A percentile compares a stretch with the other conserved stretches of the same genome.
These are phyloP conservation scores for Epizoanthus rinbou DNA, from an alignment of 92 coral and sea anemone species.

Conservation along the genomic window DNA sequence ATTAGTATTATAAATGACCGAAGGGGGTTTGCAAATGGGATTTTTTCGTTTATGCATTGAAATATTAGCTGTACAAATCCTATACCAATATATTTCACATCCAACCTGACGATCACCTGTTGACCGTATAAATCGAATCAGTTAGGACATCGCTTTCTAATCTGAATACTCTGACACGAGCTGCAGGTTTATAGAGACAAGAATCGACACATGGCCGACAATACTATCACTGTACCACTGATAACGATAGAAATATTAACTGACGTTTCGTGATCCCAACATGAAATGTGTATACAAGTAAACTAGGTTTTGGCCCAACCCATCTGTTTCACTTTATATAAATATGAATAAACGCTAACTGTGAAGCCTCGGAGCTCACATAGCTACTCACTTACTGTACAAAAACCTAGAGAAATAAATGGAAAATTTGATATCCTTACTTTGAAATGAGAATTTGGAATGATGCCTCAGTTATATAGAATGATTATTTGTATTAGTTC, in stretches of 20 bases:
- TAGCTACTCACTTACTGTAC: no score
- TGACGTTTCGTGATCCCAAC: neutral
- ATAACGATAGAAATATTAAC: neutral
- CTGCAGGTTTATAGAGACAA: neutral
- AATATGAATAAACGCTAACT: no score
- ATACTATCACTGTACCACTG: neutral
- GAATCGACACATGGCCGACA: no score
- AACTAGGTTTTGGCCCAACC: neutral
- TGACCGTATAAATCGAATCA: slow-evolving; percentile 21
- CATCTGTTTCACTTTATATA: no score
- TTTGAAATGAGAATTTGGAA: slow-evolving; percentile 33
- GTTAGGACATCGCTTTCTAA: slow-evolving; percentile 23
- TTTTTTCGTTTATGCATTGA: neutral
- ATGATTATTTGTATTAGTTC: neutral
- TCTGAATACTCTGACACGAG: slow-evolving; percentile 32
- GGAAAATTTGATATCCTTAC: no score
- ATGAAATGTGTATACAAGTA: neutral
- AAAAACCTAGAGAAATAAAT: no score
- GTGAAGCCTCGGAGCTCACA: no score
- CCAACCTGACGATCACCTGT: slow-evolving; percentile 12
- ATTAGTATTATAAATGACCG: slow-evolving; percentile 19
- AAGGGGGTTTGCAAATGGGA: slow-evolving; percentile 13
- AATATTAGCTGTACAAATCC: neutral
- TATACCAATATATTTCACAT: neutral
- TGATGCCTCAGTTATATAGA: slow-evolving; percentile 25